Conservation (phyloP, 2,113 vertebrate genomes). For the Sula dactylatra region DNA sequence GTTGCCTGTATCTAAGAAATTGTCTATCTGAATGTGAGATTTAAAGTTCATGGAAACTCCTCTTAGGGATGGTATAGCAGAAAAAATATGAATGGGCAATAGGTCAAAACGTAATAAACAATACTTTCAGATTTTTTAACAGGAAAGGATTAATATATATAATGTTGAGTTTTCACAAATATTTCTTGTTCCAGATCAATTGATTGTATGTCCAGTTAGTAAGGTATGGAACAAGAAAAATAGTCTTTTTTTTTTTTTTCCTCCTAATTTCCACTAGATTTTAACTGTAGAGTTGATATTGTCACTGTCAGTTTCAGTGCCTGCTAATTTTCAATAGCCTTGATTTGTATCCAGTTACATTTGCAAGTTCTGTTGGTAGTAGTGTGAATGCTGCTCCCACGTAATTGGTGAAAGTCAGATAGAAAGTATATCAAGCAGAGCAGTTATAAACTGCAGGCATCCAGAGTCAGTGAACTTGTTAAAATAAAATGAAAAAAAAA, state of each 20-base stretch:
- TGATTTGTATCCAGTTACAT: background rate
- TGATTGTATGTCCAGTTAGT: background rate
- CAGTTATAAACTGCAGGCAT: background rate
- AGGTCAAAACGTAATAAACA: background rate
- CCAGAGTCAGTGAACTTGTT: background rate
- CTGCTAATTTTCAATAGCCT: background rate
- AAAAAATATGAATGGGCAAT: background rate
- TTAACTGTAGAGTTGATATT: background rate
- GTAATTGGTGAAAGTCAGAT: background rate
- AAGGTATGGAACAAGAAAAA: background rate
- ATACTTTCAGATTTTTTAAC: background rate
- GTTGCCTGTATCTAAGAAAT: background rate
- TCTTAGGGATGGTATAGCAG: background rate
- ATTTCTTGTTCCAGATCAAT: background rate
- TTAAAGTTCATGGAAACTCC: background rate
- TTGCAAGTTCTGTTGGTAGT: background rate
- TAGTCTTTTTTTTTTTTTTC: background rate
- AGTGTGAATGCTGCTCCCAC: background rate
- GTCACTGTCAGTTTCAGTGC: background rate
- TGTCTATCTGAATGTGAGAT: background rate
- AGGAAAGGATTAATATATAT: background rate
- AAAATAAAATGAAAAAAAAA: background rate
- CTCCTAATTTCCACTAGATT: background rate
- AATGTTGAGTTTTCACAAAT: background rate
- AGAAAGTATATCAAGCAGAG: background rate